Evolutionary conservation across 1,140 invertebrate genomes (phyloP).

Genomic region (Leptopilina boulardi): DNA sequence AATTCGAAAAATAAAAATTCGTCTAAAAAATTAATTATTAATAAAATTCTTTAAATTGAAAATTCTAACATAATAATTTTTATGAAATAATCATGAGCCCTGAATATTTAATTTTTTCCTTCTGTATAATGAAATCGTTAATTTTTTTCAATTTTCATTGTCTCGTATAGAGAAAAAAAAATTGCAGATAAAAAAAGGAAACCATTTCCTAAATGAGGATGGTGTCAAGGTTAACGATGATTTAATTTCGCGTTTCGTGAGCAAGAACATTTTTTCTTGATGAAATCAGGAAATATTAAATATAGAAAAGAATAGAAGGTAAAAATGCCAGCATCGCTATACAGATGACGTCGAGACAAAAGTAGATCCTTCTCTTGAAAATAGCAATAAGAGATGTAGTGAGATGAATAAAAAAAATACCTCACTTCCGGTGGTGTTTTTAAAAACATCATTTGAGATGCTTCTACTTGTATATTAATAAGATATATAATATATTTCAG

Average conservation of each 20-base stretch:
- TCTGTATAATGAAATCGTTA: no score
- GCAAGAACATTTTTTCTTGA: constrained; percentile 42
- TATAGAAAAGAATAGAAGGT: constrained; percentile 14
- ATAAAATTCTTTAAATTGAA: no score
- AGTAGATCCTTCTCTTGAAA: constrained; percentile 49
- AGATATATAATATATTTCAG: neutral
- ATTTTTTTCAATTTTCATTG: no score
- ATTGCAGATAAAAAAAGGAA: neutral
- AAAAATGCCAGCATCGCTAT: constrained; percentile 44
- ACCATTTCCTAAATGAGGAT: neutral
- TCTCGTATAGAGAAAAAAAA: neutral
- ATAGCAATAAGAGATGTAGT: no score
- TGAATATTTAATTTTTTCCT: no score
- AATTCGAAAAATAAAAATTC: no score
- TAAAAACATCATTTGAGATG: constrained; percentile 61
- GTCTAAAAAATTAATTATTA: no score
- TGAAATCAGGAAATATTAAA: constrained; percentile 46
- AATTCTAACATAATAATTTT: no score
- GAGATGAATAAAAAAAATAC: constrained; percentile 58
- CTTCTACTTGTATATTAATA: neutral
- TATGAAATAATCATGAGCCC: no score
- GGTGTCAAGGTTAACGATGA: constrained; percentile 30
- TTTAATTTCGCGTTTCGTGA: constrained; percentile 51
- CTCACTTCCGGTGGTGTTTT: constrained; percentile 62
- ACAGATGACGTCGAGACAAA: constrained; percentile 50